phyloP scores from a whole-genome alignment of 1,140 invertebrate genomes.

The Parapsyche elsis region DNA sequence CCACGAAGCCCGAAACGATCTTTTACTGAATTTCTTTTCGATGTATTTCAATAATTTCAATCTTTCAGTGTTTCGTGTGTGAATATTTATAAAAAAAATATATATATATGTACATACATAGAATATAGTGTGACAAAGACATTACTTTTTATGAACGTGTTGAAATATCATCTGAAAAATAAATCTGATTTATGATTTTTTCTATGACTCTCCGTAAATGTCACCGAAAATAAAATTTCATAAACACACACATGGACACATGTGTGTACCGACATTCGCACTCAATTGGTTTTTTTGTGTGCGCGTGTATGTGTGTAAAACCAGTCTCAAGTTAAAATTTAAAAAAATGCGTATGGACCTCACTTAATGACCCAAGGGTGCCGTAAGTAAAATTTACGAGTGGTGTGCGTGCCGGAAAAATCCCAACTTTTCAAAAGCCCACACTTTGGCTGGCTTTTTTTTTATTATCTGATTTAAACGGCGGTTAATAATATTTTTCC shows the following conservation, averaged over 20 bases:
- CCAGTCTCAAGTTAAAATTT: background rate
- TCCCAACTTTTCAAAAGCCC: constrained; percentile 2
- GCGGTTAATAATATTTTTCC: constrained; percentile 8
- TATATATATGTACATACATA: background rate
- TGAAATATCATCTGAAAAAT: background rate
- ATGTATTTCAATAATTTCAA: background rate
- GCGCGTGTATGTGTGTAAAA: background rate
- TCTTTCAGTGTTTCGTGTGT: background rate
- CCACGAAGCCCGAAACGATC: background rate
- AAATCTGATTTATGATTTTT: background rate
- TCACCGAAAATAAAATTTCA: background rate
- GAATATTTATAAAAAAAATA: background rate
- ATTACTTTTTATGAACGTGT: background rate
- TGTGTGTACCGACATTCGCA: background rate
- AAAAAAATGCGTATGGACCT: constrained; percentile 21
- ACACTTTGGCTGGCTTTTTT: background rate
- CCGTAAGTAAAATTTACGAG: constrained; percentile 35
- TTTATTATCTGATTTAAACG: background rate
- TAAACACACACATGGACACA: background rate
- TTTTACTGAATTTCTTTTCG: background rate
- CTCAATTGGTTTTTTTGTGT: background rate
- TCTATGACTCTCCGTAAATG: background rate
- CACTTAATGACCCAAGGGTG: constrained; percentile 29
- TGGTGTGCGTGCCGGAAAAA: constrained; percentile 10
- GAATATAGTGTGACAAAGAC: background rate